Percentiles rank a stretch among this genome's conserved stretches.
These are phyloP conservation scores for Heliocidaris erythrogramma DNA, from an alignment of 35 echinoderm and acorn worm genomes.

Conservation along the genomic window DNA sequence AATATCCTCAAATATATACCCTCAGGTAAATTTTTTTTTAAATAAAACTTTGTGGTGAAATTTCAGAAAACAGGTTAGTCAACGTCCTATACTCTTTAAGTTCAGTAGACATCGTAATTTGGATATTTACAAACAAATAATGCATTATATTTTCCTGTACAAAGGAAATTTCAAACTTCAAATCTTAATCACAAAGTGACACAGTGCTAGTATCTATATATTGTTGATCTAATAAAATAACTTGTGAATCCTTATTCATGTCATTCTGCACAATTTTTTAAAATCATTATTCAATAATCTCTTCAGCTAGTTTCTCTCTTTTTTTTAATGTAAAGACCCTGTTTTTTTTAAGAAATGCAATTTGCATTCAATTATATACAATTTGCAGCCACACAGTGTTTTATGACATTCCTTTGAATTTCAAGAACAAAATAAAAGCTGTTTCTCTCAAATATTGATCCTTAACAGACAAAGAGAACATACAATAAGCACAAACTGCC, in stretches of 20 bases:
- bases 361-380: slow-evolving; percentile 19
- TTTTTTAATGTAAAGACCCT: slow-evolving; percentile 8
- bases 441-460: not conserved
- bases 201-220: slow-evolving; percentile 13
- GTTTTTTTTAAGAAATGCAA: slow-evolving; percentile 2
- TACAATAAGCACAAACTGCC: not conserved
- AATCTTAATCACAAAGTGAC: not conserved
- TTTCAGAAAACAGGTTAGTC: slow-evolving; percentile 2
- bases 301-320: slow-evolving; percentile 2
- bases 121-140: slow-evolving; percentile 19
- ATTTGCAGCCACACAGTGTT: slow-evolving; percentile 16
- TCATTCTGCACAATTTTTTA: not conserved
- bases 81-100: slow-evolving; percentile 11
- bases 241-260: not conserved
- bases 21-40: not conserved
- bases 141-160: not conserved
- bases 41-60: not conserved
- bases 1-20: not conserved
- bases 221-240: slow-evolving; percentile 6
- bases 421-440: slow-evolving; percentile 5
- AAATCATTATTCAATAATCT: not conserved
- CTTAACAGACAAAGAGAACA: not conserved
- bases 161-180: not conserved
- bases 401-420: slow-evolving; percentile 3
- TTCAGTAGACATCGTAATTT: not conserved